Base-by-base conservation (phyloP, 2,797 vertebrate genomes). In the Choloepus didactylus region DNA sequence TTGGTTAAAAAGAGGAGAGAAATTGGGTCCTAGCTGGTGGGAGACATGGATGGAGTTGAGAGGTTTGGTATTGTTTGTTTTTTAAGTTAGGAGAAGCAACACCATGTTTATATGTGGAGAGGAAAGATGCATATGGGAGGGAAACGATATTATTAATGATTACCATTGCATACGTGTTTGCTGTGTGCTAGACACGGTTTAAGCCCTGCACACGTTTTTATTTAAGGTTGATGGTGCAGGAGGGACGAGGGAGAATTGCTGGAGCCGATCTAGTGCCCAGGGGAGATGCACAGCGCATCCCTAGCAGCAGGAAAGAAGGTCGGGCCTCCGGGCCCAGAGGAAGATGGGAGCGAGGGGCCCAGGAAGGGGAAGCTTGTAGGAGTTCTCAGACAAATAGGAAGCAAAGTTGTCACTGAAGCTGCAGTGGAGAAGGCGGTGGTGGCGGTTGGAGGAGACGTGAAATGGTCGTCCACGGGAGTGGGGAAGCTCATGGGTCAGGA, bases 151-250 rank as follows among this genome's bases (percentile, higher is more conserved):
- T 46, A 2, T 21, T 73, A 3, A 27, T 19, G 27, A 72, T 51
- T 56, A 59, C n/a, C 12, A 51, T 16, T 4, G 29, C 11, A 4
- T 3, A 7, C 10, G n/a, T 31, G 21, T 7, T 51, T 21, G 15
- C 44, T 12, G 5, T 5, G 49, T 25, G 51, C 19, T 27, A 16
- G 25, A 27, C 51, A 11, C 72, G 14, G 4, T 12, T 35, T 19
- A 12, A 54, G 46, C 14, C 3, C 21, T 23, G 2, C 0, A 19
- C 14, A 2, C 5, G 0, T 10, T 10, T 41, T 14, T 79, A 35
- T 14, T 11, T 5, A n/a, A 8, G 62, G 79, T n/a, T 35, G 16
- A 18, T 8, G 73, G 56, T 12, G 6, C 7, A 15, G 49, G 60
- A 67, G 67, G 27, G 46, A 44, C 27, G 1, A 29, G 6, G 16